These are phyloP conservation scores for Furcifer pardalis DNA, from an alignment of 2,797 vertebrate genomes.

Conservation along the genomic window DNA sequence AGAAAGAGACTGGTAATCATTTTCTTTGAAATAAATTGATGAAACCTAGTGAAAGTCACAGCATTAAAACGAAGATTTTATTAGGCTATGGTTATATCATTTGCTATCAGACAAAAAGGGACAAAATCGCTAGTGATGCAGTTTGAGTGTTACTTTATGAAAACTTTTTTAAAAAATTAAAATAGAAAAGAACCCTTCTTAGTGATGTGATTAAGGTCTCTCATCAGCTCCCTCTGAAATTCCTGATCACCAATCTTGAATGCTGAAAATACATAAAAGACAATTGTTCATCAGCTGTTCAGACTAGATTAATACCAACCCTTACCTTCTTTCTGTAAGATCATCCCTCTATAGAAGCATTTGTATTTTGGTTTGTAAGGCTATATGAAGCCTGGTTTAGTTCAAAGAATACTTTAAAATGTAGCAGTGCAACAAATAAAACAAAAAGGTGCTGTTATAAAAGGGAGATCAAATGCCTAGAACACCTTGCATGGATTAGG, in stretches of 20 bases:
- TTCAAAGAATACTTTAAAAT: not conserved
- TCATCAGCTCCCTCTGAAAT: not conserved
- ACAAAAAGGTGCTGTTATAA: not conserved
- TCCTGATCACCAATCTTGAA: conserved; percentile 57
- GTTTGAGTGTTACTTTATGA: conserved; percentile 50
- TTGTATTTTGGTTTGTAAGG: conserved; percentile 60
- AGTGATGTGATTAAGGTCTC: conserved; percentile 63
- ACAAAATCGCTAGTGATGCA: conserved; percentile 40
- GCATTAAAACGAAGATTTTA: conserved; percentile 68
- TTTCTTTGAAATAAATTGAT: conserved; percentile 60
- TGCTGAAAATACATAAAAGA: conserved; percentile 21
- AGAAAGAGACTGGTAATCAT: conserved; percentile 51
- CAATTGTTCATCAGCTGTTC: conserved; percentile 59
- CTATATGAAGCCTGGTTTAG: conserved; percentile 58
- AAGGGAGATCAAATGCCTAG: not conserved
- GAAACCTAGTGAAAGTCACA: conserved; percentile 55
- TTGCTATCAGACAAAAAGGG: conserved; percentile 58
- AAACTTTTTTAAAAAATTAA: conserved; percentile 40
- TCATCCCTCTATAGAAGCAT: conserved; percentile 51
- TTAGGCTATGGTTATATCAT: conserved; percentile 69
- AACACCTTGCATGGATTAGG: not conserved
- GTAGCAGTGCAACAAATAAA: conserved; percentile 16
- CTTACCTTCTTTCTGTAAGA: conserved; percentile 51
- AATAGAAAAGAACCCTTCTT: conserved; percentile 23
- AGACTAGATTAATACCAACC: conserved; percentile 60